Percentiles rank a stretch among this genome's conserved stretches.
These are phyloP conservation scores for Scaptomyza montana DNA, from an alignment of 1,140 invertebrate genomes.

Conservation along the genomic window DNA sequence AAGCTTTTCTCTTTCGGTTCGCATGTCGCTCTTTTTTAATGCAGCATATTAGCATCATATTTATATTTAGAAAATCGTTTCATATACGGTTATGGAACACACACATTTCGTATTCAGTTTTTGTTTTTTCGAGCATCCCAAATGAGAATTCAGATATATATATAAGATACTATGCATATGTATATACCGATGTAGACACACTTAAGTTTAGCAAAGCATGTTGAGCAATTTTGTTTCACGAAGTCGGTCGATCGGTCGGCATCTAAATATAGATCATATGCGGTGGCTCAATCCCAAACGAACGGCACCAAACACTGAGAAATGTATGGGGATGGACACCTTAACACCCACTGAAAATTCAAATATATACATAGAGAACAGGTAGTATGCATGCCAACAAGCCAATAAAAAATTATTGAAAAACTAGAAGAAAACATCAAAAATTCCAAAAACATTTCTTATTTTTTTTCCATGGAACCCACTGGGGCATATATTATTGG, in stretches of 20 bases:
- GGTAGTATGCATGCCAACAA: constrained; percentile 51
- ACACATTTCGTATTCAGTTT: constrained; percentile 48
- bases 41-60: constrained; percentile 69
- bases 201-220: constrained; percentile 47
- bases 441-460: constrained; percentile 22
- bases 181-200: constrained; percentile 7
- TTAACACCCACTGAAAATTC: constrained; percentile 42
- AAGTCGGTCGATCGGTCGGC: constrained; percentile 61
- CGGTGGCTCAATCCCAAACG: constrained; percentile 54
- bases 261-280: constrained; percentile 67
- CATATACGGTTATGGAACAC: constrained; percentile 70
- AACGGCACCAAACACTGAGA: constrained; percentile 9
- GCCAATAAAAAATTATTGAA: constrained; percentile 66
- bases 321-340: constrained; percentile 7
- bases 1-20: constrained; percentile 12
- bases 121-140: constrained; percentile 29
- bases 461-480: constrained; percentile 73
- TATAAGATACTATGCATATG: constrained; percentile 23
- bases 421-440: constrained; percentile 22
- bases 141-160: background rate
- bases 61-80: constrained; percentile 79
- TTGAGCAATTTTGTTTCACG: constrained; percentile 70
- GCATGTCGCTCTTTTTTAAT: constrained; percentile 7
- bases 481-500: constrained; percentile 78
- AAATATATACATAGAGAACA: constrained; percentile 23